Percentiles rank a stretch among this genome's conserved stretches.
Conservation (phyloP, 2,888 invertebrate species). For the Pachydiplax longipennis region DNA sequence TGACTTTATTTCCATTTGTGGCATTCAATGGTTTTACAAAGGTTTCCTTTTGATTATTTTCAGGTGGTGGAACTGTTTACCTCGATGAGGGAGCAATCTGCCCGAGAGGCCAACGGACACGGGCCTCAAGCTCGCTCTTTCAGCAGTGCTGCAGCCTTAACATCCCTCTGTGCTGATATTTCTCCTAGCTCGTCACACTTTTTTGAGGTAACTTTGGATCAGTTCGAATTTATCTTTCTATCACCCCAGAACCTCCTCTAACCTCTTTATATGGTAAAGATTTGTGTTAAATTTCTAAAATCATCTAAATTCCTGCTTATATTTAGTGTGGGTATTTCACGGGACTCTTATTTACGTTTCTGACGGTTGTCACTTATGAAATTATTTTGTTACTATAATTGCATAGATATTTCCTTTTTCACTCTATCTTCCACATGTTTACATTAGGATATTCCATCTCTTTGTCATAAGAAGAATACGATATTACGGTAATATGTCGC, state of each 20-base stretch:
- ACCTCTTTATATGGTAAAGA: not conserved
- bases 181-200: slow-evolving; percentile 88
- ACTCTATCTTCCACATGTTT: no score
- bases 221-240: not conserved
- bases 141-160: slow-evolving; percentile 72
- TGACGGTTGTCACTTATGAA: no score
- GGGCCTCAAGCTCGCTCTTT: slow-evolving; percentile 57
- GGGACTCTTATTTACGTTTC: no score
- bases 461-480: no score
- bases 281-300: not conserved
- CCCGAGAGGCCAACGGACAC: slow-evolving; percentile 56
- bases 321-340: no score
- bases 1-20: no score
- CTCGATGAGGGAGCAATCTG: slow-evolving; percentile 72
- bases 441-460: no score
- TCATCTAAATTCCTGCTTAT: no score
- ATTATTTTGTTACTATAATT: no score
- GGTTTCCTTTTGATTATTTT: slow-evolving; percentile 52
- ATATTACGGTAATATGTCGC: no score
- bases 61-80: slow-evolving; percentile 77
- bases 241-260: not conserved
- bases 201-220: slow-evolving; percentile 73
- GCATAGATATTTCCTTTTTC: no score
- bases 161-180: slow-evolving; percentile 77
- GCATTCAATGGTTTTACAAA: no score